A percentile compares a stretch with the other conserved stretches of the same genome.
phyloP scores from a whole-genome alignment of 37 sponge, comb jelly and placozoan species.

The Diacarnus erythraeanus region DNA sequence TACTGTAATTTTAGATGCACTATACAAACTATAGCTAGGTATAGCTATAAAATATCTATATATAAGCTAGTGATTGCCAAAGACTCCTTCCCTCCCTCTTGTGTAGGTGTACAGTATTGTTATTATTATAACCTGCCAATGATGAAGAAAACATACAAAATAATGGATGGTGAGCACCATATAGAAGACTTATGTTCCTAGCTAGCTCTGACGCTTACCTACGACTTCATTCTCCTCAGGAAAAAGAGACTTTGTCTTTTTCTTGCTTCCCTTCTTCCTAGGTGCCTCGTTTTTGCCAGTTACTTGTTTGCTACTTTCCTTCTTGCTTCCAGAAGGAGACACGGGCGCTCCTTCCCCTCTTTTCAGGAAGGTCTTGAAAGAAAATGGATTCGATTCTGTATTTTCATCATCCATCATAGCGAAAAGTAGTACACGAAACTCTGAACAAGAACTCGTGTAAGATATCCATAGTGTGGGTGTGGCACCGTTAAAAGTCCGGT shows the following conservation, averaged over 20 bases:
- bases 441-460: too few species aligned
- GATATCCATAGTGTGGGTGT: too few species aligned
- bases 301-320: neutral
- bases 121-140: too few species aligned
- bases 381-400: conserved; percentile 61
- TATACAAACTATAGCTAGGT: too few species aligned
- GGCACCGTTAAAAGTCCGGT: too few species aligned
- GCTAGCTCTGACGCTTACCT: neutral
- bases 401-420: too few species aligned
- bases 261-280: neutral
- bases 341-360: neutral
- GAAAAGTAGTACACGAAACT: too few species aligned
- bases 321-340: neutral
- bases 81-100: too few species aligned
- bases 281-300: neutral
- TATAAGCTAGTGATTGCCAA: too few species aligned
- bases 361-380: conserved; percentile 65
- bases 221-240: neutral
- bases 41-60: too few species aligned
- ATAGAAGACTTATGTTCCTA: neutral
- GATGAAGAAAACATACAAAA: neutral
- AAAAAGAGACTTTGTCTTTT: neutral
- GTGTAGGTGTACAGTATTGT: too few species aligned
- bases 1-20: too few species aligned
- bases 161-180: neutral